phyloP scores from a whole-genome alignment of 92 coral and sea anemone species.

The Chrysogorgia sp. region DNA sequence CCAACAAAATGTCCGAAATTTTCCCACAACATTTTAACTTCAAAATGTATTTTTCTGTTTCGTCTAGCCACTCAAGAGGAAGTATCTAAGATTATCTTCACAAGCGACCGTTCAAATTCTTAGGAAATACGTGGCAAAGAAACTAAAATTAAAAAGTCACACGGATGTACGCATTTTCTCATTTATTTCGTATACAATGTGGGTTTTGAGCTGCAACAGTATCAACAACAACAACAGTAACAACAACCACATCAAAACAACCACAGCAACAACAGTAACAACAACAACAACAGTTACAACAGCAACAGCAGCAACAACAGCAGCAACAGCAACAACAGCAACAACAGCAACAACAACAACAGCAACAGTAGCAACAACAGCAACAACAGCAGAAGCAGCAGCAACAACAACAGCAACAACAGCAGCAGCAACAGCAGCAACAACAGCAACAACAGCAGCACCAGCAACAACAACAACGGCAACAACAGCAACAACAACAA shows the following conservation, averaged over 20 bases:
- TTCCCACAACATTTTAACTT: neutral
- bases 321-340: neutral
- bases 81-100: slow-evolving; percentile 82
- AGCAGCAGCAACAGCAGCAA: neutral
- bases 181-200: neutral
- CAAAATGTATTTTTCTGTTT: neutral
- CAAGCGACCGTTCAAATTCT: slow-evolving; percentile 96
- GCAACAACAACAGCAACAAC: neutral
- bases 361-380: neutral
- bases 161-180: slow-evolving; percentile 71
- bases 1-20: neutral
- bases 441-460: no score
- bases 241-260: neutral
- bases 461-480: no score
- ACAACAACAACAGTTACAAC: no score
- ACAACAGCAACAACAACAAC: neutral
- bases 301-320: no score
- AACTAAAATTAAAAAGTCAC: slow-evolving; percentile 75
- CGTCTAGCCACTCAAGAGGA: slow-evolving; percentile 83
- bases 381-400: neutral
- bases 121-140: slow-evolving; percentile 88
- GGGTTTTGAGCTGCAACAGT: no score
- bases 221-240: no score
- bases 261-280: no score
- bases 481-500: no score